Evolutionary conservation across 2,113 vertebrate species (phyloP).

Genomic region (Vidua macroura): DNA sequence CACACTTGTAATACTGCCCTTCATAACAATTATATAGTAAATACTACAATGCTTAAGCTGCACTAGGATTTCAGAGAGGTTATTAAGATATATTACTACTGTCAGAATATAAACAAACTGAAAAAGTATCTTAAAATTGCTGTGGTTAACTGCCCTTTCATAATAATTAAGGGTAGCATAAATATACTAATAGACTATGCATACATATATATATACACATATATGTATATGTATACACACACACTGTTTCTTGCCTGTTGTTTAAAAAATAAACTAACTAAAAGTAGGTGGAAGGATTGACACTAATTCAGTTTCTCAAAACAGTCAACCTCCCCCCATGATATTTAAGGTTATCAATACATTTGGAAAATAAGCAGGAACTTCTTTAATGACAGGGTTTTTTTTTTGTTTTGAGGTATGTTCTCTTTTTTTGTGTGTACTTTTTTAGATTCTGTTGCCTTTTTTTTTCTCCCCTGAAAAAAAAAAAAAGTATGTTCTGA

Average conservation of each 20-base stretch:
- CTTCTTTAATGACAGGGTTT: not conserved
- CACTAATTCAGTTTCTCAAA: not conserved
- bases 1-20: not conserved
- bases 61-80: not conserved
- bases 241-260: fast-evolving
- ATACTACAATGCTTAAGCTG: not conserved
- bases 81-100: not conserved
- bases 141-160: not conserved
- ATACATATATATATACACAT: not conserved
- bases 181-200: not conserved
- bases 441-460: not conserved
- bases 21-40: not conserved
- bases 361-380: not conserved
- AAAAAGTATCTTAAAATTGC: not conserved
- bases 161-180: not conserved
- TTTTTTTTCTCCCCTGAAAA: not conserved
- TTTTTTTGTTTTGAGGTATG: not conserved
- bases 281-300: not conserved
- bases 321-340: not conserved
- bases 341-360: not conserved
- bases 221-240: too few relatives aligned
- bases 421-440: not conserved
- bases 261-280: not conserved
- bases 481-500: not conserved
- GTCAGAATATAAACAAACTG: not conserved